Base-by-base conservation (phyloP, 2,113 vertebrate genomes). In the Myanophis thanlyinensis region DNA sequence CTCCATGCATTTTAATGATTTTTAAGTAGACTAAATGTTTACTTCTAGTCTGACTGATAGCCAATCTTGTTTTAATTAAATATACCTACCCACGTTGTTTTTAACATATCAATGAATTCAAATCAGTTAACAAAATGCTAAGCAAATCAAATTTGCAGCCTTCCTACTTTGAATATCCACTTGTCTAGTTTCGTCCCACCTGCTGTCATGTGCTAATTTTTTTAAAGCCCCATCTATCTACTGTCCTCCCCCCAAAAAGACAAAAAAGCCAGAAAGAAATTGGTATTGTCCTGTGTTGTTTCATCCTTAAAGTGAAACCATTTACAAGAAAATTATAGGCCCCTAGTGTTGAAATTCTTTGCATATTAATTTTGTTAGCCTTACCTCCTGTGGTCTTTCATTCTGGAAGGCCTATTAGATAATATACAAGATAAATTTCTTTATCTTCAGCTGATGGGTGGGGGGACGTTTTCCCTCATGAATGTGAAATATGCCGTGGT, bases 291-390 rank as follows among this genome's bases (percentile, higher is more conserved):
- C 98, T 98, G 95, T 98, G 97, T 97, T 98, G 98, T 98, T 99
- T 99, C 98, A 98, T 99, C 97, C 98, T 98, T 98, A 98, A 98
- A 98, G 98, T 94, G 97, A 99, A 99, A 98, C 98, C 97, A 98
- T 99, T 98, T 99, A 98, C 97, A 97, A 98, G 98, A 98, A 99
- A 99, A 99, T 99, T 98, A 99, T 98, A 98, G 98, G 98, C 98
- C 98, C 98, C 98, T 97, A 97, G 98, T 98, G 98, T 97, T 98
- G 98, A 98, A 98, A 97, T 98, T 98, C 98, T 99, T 99, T 99
- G 99, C 98, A 99, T 99, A 99, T 98, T 99, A 99, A 99, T 99
- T 99, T 98, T 99, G 98, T 99, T 99, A 99, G 98, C 98, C 98
- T 98, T 99, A 98, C 98, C 98, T 98, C 99, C 99, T 97, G 98